Percentiles rank a stretch among this genome's conserved stretches.
Conservation (phyloP, 2,797 vertebrate genomes). For the Zenarchopterus dispar region DNA sequence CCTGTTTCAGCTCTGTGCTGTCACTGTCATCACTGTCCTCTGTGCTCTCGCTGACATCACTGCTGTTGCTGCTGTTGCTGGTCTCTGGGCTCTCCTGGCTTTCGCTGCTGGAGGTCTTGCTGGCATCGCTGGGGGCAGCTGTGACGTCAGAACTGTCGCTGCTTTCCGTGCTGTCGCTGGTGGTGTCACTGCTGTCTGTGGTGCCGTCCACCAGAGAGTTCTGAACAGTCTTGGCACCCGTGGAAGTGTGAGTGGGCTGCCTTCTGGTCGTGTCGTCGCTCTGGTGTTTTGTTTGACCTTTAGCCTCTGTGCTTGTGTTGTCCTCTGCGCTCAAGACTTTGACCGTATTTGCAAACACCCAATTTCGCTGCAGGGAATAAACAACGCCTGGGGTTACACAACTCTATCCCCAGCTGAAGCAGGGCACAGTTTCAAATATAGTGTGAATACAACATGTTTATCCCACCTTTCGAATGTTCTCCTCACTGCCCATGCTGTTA, state of each 20-base stretch:
- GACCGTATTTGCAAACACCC: constrained; percentile 57
- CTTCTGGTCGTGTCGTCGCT: constrained; percentile 21
- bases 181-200: constrained; percentile 38
- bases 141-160: constrained; percentile 6
- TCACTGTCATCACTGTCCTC: constrained; percentile 67
- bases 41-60: constrained; percentile 52
- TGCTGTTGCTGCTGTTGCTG: constrained; percentile 45
- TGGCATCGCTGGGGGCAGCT: constrained; percentile 30
- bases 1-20: constrained; percentile 53
- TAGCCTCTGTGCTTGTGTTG: constrained; percentile 62
- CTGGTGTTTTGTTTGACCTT: constrained; percentile 22
- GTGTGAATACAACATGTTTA: background rate
- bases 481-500: constrained; percentile 76
- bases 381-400: constrained; percentile 3
- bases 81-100: constrained; percentile 40
- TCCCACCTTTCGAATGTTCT: constrained; percentile 77
- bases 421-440: background rate
- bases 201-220: constrained; percentile 6
- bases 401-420: background rate
- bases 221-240: background rate
- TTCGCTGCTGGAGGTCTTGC: constrained; percentile 39
- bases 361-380: constrained; percentile 55
- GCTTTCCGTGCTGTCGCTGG: constrained; percentile 40
- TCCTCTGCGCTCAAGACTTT: constrained; percentile 57
- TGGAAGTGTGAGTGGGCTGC: constrained; percentile 5